Evolutionary conservation across 2,797 vertebrate genomes (phyloP).

Genomic region (Pterois miles): DNA sequence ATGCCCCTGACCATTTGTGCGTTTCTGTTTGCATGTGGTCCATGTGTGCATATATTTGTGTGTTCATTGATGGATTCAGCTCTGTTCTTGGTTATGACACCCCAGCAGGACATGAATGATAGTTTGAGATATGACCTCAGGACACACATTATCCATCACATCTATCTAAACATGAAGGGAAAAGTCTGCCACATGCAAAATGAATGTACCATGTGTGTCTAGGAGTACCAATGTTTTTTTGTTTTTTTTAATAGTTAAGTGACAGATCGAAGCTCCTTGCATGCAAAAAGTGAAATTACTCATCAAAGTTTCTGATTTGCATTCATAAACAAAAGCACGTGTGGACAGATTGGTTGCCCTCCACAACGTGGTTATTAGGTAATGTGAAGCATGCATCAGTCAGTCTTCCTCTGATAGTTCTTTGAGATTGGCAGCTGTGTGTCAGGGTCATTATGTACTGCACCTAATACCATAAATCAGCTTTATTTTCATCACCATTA

Average conservation of each 20-base stretch:
- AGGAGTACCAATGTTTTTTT: not conserved
- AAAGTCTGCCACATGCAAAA: conserved; percentile 5
- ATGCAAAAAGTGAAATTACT: not conserved
- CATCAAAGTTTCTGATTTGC: not conserved
- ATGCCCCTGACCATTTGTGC: not conserved
- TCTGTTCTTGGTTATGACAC: conserved; percentile 17
- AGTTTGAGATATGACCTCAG: conserved; percentile 43
- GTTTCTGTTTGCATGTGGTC: not conserved
- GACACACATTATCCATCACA: conserved; percentile 50
- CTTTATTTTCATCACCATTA: not conserved
- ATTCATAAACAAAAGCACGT: not conserved
- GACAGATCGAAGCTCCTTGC: not conserved
- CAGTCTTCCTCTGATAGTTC: not conserved
- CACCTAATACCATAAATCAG: not conserved
- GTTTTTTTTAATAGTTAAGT: too few relatives aligned
- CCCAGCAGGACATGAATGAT: conserved; percentile 35
- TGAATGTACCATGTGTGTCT: not conserved
- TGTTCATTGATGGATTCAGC: conserved; percentile 32
- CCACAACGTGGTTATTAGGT: too few relatives aligned
- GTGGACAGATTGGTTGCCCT: too few relatives aligned
- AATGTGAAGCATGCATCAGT: not conserved
- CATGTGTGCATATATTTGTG: not conserved
- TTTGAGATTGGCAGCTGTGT: not conserved
- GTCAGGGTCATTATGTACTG: not conserved
- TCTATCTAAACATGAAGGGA: conserved; percentile 5